These are phyloP conservation scores for Acipenser transmontanus DNA, from an alignment of 2,797 vertebrate species.

Conservation along the genomic window DNA sequence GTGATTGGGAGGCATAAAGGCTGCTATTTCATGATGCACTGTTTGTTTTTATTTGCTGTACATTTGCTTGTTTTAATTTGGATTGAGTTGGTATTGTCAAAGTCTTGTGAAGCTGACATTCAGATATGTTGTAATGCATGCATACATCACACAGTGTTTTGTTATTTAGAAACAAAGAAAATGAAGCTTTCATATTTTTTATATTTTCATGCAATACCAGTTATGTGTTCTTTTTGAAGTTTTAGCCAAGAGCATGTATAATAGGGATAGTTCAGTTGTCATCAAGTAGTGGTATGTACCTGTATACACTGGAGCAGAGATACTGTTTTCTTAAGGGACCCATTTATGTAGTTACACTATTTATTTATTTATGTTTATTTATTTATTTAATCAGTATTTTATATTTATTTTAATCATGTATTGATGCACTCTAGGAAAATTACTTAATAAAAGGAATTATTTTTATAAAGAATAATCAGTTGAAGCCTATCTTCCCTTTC, in stretches of 20 bases:
- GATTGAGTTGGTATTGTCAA: conserved; percentile 31
- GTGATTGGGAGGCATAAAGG: conserved; percentile 34
- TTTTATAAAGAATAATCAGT: too few relatives aligned
- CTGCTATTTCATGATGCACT: conserved; percentile 40
- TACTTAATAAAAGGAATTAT: too few relatives aligned
- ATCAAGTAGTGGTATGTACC: not conserved
- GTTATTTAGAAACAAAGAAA: conserved; percentile 4
- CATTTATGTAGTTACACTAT: conserved; percentile 32
- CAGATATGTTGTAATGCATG: conserved; percentile 44
- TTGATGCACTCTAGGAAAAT: too few relatives aligned
- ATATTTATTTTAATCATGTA: too few relatives aligned
- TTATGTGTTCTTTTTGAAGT: conserved; percentile 24
- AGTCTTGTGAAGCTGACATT: conserved; percentile 31
- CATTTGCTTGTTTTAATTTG: conserved; percentile 31
- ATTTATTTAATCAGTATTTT: too few relatives aligned
- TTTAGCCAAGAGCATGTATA: conserved; percentile 20
- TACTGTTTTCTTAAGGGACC: conserved; percentile 62
- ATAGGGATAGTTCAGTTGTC: conserved; percentile 15
- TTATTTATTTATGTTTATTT: not conserved
- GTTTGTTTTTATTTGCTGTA: conserved; percentile 27
- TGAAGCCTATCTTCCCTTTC: too few relatives aligned
- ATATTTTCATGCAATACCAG: conserved; percentile 19
- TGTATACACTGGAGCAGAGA: conserved; percentile 56
- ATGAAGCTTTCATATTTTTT: conserved; percentile 10
- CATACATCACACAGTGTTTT: conserved; percentile 28